phyloP scores from a whole-genome alignment of 2,797 vertebrate species.

The Sebastes baramenuke region DNA sequence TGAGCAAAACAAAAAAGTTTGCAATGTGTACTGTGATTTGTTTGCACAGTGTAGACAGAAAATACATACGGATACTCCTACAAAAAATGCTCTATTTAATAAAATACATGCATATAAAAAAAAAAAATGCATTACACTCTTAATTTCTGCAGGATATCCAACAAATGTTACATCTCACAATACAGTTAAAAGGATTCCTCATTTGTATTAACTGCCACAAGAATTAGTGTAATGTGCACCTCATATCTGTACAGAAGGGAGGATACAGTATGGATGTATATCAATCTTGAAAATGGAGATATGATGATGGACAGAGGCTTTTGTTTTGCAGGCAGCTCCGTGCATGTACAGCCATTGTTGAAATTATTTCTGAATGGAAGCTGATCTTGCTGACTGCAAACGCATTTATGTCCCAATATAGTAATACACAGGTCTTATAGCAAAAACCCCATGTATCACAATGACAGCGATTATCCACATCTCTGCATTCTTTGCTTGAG shows the following conservation, averaged over 20 bases:
- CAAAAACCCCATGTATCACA: constrained; percentile 73
- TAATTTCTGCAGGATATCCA: background rate
- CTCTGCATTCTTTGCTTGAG: constrained; percentile 86
- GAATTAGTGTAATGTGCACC: background rate
- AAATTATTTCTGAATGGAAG: constrained; percentile 57
- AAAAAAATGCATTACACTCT: background rate
- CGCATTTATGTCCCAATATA: constrained; percentile 53
- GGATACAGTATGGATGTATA: background rate
- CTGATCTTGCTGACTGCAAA: constrained; percentile 27
- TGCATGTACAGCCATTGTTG: constrained; percentile 11
- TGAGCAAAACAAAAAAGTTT: background rate
- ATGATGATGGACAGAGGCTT: constrained; percentile 20
- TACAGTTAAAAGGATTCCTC: background rate
- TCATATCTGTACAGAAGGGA: background rate
- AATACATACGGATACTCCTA: background rate
- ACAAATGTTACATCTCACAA: background rate
- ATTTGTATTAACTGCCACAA: constrained; percentile 1
- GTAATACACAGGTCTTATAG: constrained; percentile 64
- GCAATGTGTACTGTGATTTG: background rate
- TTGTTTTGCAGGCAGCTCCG: constrained; percentile 24
- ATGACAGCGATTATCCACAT: constrained; percentile 83
- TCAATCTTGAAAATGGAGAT: background rate
- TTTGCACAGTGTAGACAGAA: background rate
- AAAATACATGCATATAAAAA: background rate
- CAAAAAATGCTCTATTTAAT: background rate